Evolutionary conservation across 1,140 invertebrate genomes (phyloP).

Genomic region (Musca domestica): DNA sequence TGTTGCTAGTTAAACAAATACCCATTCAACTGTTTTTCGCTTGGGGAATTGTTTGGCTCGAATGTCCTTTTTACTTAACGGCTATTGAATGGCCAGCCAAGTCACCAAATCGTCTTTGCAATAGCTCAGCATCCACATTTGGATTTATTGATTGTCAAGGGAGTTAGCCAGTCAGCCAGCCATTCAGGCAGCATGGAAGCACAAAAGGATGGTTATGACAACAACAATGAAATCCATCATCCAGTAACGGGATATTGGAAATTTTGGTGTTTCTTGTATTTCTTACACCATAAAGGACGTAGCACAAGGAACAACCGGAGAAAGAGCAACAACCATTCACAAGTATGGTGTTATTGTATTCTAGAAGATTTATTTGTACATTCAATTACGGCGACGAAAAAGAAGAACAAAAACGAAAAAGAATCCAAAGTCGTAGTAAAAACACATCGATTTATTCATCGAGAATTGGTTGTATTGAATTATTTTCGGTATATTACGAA

Average conservation of each 20-base stretch:
- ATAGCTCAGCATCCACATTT: background rate
- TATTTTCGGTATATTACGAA: background rate
- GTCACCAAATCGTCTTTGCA: background rate
- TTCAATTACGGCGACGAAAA: slow-evolving; percentile 7
- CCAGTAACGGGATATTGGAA: slow-evolving; percentile 7
- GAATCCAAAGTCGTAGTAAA: no score
- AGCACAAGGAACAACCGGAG: background rate
- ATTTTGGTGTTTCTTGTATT: slow-evolving; percentile 10
- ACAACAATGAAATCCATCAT: slow-evolving; percentile 5
- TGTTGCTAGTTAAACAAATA: slow-evolving; percentile 1
- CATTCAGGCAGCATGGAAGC: no score
- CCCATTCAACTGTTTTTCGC: background rate
- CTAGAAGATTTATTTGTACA: slow-evolving; percentile 8
- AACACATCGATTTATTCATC: no score
- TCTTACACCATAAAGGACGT: no score
- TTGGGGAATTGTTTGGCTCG: slow-evolving; percentile 10
- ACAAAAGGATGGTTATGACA: no score
- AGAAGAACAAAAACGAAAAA: no score
- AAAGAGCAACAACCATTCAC: background rate
- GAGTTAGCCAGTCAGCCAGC: no score
- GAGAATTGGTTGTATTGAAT: background rate
- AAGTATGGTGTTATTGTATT: background rate
- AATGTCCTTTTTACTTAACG: background rate
- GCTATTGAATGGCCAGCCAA: background rate
- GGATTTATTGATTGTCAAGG: background rate